Conservation (phyloP, 2,888 invertebrate genomes). For the Tolmerus cingulatus region DNA sequence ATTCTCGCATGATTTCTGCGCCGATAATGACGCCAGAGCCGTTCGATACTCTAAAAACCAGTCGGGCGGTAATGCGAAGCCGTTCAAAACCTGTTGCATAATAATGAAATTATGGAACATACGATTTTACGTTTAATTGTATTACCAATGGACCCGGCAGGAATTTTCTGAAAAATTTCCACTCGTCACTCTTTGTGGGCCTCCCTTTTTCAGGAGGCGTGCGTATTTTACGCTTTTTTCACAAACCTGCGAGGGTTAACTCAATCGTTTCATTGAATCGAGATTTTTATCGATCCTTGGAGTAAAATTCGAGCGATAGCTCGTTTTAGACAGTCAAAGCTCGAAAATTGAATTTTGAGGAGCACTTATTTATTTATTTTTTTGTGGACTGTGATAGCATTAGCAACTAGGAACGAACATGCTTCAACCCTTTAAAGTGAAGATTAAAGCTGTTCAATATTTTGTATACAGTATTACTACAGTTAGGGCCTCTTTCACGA, state of each 20-base stretch:
- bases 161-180: not conserved
- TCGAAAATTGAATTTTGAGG: too few relatives aligned
- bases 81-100: not conserved
- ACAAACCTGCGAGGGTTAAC: not conserved
- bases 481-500: too few relatives aligned
- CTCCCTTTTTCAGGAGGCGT: not conserved
- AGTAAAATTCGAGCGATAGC: too few relatives aligned
- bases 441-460: too few relatives aligned
- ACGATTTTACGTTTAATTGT: not conserved
- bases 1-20: not conserved
- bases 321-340: too few relatives aligned
- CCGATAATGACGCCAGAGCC: not conserved
- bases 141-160: not conserved
- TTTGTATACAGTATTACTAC: too few relatives aligned
- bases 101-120: not conserved
- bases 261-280: not conserved
- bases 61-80: not conserved
- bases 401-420: too few relatives aligned
- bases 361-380: too few relatives aligned
- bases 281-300: not conserved
- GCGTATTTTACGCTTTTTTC: not conserved
- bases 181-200: not conserved
- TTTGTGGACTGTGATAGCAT: too few relatives aligned
- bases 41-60: not conserved
- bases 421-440: too few relatives aligned